Base-by-base conservation (phyloP, 2,797 vertebrate genomes). In the Sebastes iracundus region DNA sequence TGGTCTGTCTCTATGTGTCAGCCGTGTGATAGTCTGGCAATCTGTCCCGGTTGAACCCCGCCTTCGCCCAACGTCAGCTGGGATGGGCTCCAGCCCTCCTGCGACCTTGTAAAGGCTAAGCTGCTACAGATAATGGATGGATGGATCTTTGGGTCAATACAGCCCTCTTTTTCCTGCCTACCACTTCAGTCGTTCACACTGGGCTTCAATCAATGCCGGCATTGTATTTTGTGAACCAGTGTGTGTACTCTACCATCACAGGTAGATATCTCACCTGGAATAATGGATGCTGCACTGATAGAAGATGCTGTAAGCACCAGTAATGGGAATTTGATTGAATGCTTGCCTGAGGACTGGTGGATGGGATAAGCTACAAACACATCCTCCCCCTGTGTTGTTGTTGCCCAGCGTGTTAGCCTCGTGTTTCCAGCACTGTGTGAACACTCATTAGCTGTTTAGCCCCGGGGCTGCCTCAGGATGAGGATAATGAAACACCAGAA, bases 291-390 rank as follows among this genome's bases (percentile, higher is more conserved):
- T 56, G 62, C 58, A 7, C 49, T 62, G 28, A 30, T 52, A 30
- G 23, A 23, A 73, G 52, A 33, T n/a, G 25, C 38, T 49, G 28
- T 32, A 63, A 71, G 30, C 55, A 27, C 1, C 33, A 28, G 70
- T 77, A 60, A 77, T 60, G 56, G 28, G 75, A 30, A 33, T 74
- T 60, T 74, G 74, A 80, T 64, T 65, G 69, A 68, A 42, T 11
- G 38, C 42, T 58, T 20, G 22, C 78, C 74, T 59, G 7, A 18
- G 74, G 82, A 28, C 13, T 33, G 4, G 16, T 58, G 10, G 35
- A 58, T 13, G 11, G 61, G 66, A 76, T 63, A 60, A 70, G 25
- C 63, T 38, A 33, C 38, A 69, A 53, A 78, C 52, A 74, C 14
- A 38, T 13, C 52, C 16, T 64, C 8, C 27, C 33, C 16, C 25